Conservation (phyloP, 1,140 invertebrate species). For the Venustaconcha ellipsiformis region DNA sequence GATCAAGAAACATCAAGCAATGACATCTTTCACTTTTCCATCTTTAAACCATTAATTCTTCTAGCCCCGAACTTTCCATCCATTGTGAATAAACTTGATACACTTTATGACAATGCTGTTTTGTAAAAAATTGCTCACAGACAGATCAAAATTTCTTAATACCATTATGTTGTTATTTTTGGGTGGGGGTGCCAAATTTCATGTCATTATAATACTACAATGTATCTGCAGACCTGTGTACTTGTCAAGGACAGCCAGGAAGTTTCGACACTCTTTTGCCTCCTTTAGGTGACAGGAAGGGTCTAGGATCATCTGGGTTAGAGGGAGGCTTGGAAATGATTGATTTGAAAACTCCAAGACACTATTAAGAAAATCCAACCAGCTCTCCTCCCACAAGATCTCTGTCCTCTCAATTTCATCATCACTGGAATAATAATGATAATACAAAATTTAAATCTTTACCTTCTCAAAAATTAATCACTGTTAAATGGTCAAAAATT, state of each 20-base stretch:
- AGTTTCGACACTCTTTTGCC: slow-evolving; percentile 17
- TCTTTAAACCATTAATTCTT: too few species aligned
- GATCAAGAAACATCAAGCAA: too few species aligned
- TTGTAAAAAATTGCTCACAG: neutral
- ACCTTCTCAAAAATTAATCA: too few species aligned
- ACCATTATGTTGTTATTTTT: neutral
- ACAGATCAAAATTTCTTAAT: neutral
- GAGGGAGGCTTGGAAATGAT: neutral
- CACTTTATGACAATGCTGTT: neutral
- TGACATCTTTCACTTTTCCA: too few species aligned
- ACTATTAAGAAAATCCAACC: slow-evolving; percentile 29
- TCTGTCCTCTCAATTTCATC: slow-evolving; percentile 22
- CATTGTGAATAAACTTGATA: too few species aligned
- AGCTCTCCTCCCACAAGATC: slow-evolving; percentile 31
- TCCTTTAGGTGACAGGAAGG: slow-evolving; percentile 9
- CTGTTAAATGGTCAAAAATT: too few species aligned
- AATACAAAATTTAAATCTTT: too few species aligned
- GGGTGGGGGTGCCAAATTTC: neutral
- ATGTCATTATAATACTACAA: neutral
- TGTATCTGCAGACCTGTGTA: slow-evolving; percentile 11
- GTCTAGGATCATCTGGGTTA: slow-evolving; percentile 13
- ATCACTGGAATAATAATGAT: neutral
- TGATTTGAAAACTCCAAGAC: slow-evolving; percentile 20
- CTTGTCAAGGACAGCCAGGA: slow-evolving; percentile 23
- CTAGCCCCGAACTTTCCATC: too few species aligned